Evolutionary conservation across 2,113 vertebrate genomes (phyloP).

Genomic region (Xenopus laevis): DNA sequence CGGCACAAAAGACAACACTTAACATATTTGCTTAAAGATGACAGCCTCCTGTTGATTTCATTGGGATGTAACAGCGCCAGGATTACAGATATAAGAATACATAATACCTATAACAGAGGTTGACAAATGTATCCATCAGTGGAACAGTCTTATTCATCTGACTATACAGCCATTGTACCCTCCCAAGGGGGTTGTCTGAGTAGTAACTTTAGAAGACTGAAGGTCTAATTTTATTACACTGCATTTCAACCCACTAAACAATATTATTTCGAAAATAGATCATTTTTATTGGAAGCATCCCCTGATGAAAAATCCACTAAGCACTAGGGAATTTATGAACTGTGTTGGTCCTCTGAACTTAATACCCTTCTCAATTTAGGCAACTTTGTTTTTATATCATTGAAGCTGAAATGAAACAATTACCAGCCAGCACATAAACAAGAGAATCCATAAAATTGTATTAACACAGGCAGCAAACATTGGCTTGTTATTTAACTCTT

Average conservation of each 20-base stretch:
- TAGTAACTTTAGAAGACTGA: constrained; percentile 82
- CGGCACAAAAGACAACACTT: constrained; percentile 90
- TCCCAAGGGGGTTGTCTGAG: constrained; percentile 83
- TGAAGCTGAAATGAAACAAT: neutral
- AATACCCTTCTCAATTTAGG: constrained; percentile 73
- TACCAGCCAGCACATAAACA: constrained; percentile 51
- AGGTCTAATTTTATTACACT: constrained; percentile 89
- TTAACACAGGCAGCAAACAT: constrained; percentile 28
- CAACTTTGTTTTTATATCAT: constrained; percentile 61
- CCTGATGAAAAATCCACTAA: constrained; percentile 80
- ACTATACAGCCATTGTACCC: constrained; percentile 71
- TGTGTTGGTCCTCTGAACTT: constrained; percentile 73
- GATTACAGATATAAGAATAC: constrained; percentile 77
- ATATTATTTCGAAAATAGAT: constrained; percentile 87
- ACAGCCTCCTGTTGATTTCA: constrained; percentile 90
- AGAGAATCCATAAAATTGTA: constrained; percentile 37
- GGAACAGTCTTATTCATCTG: constrained; percentile 86
- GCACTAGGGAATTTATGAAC: constrained; percentile 80
- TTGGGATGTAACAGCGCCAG: constrained; percentile 89
- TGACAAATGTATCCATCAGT: constrained; percentile 89
- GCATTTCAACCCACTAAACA: constrained; percentile 88
- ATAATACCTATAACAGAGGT: constrained; percentile 82
- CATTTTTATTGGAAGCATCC: constrained; percentile 84
- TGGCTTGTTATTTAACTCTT: constrained; percentile 9
- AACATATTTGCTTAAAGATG: constrained; percentile 96